phyloP scores from a whole-genome alignment of 2,797 vertebrate genomes.

The Echeneis naucrates region DNA sequence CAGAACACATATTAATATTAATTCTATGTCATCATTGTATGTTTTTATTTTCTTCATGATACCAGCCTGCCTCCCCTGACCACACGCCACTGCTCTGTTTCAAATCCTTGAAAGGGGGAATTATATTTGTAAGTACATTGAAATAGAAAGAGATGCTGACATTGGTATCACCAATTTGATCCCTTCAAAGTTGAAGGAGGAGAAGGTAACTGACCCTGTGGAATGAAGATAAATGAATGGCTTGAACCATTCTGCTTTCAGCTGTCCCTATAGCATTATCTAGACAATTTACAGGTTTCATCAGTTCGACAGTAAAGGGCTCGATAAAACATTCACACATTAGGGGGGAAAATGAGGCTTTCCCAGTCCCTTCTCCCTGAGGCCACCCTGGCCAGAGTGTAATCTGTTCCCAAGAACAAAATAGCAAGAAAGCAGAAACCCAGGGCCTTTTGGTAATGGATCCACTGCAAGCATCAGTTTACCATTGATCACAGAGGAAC shows the following conservation, averaged over 20 bases:
- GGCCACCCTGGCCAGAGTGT: slow-evolving; percentile 35
- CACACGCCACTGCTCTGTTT: too few species aligned
- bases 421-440: slow-evolving; percentile 49
- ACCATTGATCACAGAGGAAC: slow-evolving; percentile 59
- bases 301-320: slow-evolving; percentile 14
- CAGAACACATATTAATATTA: too few species aligned
- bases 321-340: slow-evolving; percentile 60
- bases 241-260: slow-evolving; percentile 1
- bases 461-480: slow-evolving; percentile 58
- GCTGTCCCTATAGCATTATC: background rate
- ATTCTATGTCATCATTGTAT: too few species aligned
- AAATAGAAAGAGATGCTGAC: background rate
- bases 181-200: slow-evolving; percentile 18
- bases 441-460: slow-evolving; percentile 54
- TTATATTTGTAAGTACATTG: background rate
- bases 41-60: too few species aligned
- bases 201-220: slow-evolving; percentile 1
- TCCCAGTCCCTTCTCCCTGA: slow-evolving; percentile 44
- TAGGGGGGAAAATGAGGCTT: slow-evolving; percentile 53
- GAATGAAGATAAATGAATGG: slow-evolving; percentile 35
- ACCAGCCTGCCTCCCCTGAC: too few species aligned
- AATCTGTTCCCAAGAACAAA: slow-evolving; percentile 59
- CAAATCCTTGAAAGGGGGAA: slow-evolving; percentile 17
- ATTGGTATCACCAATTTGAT: slow-evolving; percentile 7
- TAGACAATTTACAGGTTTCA: slow-evolving; percentile 42